Evolutionary conservation across 1,140 invertebrate species (phyloP), one percentile per base, ranked within the genome.

Genomic region (Doryteuthis pealeii): DNA sequence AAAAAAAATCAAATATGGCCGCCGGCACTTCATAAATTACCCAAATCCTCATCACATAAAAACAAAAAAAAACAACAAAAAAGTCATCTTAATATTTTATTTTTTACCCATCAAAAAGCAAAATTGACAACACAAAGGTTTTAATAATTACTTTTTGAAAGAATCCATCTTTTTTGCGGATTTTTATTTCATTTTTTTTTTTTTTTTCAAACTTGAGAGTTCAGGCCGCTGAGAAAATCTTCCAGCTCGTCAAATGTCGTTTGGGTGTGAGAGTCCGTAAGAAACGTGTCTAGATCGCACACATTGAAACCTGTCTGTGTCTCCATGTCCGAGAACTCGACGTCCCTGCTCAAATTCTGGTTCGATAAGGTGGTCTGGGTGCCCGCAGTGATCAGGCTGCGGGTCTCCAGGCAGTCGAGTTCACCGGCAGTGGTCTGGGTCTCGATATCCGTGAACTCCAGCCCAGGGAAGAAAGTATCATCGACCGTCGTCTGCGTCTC

Each of bases 271-370:
- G 66, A 68, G 30, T 68, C 66, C 26, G 66, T 68, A 32, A 68
- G 66, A 32, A 68, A 32, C 18, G 66, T 68, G 30, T 68, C 66
- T 26, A 68, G 66, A 31, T 68, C 66, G 6, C 22, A 22, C 66
- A 68, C 30, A 22, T 18, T 33, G 30, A 68, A 68, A 32, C 66
- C 66, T 5, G 66, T 68, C 1, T 68, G 66, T 26, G 66, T 68
- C 22, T 68, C 66, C 66, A 68, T 68, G 22, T 68, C 66, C 8
- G 66, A 68, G 66, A 31, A 68, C 28, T 68, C 66, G 0, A 68
- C 66, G 30, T 68, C 66, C 12, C 30, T 22, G 30, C 10, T 33
- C 15, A 68, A 30, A 22, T 31, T 32, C 15, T 26, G 32, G 30
- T 31, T 32, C 10, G 66, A 33, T 6, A 62, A 22, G 5, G 54